These are phyloP conservation scores for Erpobdella octoculata DNA, from an alignment of 2,888 invertebrate species.

Conservation along the genomic window DNA sequence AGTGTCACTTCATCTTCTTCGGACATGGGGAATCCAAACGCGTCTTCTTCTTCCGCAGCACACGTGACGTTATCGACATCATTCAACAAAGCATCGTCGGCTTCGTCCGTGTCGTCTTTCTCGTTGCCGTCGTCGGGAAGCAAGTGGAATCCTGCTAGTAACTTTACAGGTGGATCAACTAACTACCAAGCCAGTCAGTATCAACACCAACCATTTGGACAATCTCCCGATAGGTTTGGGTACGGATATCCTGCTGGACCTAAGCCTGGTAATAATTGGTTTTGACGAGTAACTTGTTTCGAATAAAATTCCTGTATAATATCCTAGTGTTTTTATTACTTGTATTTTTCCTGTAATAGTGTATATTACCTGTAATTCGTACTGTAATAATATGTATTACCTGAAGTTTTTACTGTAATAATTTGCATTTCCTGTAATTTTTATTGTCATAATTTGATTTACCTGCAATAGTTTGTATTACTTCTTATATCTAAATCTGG, in stretches of 20 bases:
- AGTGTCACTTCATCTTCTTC: too few species aligned
- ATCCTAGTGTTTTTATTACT: not conserved
- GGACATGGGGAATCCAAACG: not conserved
- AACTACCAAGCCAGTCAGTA: not conserved
- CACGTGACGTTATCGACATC: not conserved
- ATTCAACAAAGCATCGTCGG: not conserved
- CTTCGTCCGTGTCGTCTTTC: not conserved
- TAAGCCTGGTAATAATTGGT: not conserved
- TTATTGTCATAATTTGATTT: too few species aligned
- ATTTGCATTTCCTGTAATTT: too few species aligned
- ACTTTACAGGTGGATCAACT: not conserved
- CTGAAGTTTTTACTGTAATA: too few species aligned
- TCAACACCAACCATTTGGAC: not conserved
- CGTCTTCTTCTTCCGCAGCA: not conserved
- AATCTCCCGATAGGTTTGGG: not conserved
- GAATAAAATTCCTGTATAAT: not conserved
- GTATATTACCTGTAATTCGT: too few species aligned
- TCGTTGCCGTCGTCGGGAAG: not conserved
- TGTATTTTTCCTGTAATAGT: too few species aligned
- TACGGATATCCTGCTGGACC: not conserved
- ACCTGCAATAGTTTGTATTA: too few species aligned
- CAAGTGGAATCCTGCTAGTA: slow-evolving; percentile 1
- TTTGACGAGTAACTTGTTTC: not conserved
- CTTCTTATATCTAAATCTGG: too few species aligned
- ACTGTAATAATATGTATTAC: too few species aligned